Conservation (phyloP, 2,113 vertebrate genomes). For the Syrmaticus mikado region DNA sequence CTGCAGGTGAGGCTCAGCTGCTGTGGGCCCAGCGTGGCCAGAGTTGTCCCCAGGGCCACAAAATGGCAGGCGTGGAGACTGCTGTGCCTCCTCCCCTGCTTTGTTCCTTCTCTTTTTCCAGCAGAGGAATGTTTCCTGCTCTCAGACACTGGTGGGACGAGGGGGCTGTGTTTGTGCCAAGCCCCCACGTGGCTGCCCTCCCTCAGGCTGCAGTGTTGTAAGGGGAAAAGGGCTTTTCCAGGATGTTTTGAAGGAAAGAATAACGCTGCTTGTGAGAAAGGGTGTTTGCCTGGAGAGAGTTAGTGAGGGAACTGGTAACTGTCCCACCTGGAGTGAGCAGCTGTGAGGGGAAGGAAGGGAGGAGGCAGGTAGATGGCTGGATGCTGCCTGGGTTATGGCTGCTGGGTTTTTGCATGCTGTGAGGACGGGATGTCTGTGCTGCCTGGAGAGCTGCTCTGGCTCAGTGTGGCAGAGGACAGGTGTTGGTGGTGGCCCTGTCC, state of each 20-base stretch:
- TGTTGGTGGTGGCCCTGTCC: background rate
- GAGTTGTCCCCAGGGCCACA: background rate
- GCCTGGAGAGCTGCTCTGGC: background rate
- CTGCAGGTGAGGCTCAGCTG: slow-evolving; percentile 46
- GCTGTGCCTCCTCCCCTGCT: background rate
- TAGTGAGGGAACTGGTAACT: background rate
- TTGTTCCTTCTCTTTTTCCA: accelerated
- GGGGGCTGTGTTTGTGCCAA: background rate
- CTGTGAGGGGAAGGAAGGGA: background rate
- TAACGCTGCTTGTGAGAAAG: background rate
- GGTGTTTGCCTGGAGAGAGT: background rate
- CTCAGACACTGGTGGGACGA: background rate
- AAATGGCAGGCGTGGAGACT: background rate
- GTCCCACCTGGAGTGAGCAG: background rate
- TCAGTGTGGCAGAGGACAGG: background rate
- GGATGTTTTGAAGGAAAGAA: background rate
- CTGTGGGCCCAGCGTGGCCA: background rate
- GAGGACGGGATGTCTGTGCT: background rate
- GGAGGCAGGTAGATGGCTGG: background rate
- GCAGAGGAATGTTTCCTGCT: background rate
- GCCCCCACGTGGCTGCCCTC: background rate
- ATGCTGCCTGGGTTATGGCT: background rate
- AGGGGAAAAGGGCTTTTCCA: background rate
- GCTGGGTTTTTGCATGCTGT: background rate
- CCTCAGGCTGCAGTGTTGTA: background rate